Evolutionary conservation across 2,888 invertebrate species (phyloP).

Genomic region (Metalampra italica): DNA sequence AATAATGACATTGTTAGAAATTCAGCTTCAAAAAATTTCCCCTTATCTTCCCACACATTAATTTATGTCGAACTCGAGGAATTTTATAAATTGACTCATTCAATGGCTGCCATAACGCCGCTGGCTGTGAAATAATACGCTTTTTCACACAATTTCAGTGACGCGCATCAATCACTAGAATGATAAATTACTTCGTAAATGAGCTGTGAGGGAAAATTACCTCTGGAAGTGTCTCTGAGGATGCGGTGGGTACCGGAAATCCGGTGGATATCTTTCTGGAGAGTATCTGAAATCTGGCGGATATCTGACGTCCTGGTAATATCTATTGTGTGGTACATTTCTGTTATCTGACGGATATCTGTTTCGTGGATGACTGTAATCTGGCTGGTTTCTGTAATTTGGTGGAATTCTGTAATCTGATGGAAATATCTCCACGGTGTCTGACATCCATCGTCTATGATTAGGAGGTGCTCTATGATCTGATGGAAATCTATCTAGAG

Average conservation of each 20-base stretch:
- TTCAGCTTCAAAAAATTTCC: not conserved
- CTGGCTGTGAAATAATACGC: too few species aligned
- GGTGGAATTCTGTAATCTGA: not conserved
- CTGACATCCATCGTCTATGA: not conserved
- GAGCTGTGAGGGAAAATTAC: not conserved
- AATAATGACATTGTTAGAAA: too few species aligned
- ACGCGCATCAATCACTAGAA: not conserved
- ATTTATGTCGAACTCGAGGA: too few species aligned
- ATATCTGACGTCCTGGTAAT: not conserved
- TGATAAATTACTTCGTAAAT: not conserved
- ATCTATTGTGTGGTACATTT: not conserved
- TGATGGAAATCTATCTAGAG: not conserved
- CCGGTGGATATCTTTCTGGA: not conserved
- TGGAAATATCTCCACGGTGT: not conserved
- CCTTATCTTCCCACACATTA: not conserved
- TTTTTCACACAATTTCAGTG: not conserved
- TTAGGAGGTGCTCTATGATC: not conserved
- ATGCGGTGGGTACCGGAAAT: not conserved
- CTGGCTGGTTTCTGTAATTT: not conserved
- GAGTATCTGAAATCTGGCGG: not conserved
- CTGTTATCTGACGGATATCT: not conserved
- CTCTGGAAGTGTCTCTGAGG: constrained; percentile 3
- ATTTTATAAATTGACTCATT: too few species aligned
- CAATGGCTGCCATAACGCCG: too few species aligned
- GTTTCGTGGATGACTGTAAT: not conserved